A percentile compares a stretch with the other conserved stretches of the same genome.
Evolutionary conservation across 2,797 vertebrate species (phyloP).

Genomic region (Phaenicophaeus curvirostris): DNA sequence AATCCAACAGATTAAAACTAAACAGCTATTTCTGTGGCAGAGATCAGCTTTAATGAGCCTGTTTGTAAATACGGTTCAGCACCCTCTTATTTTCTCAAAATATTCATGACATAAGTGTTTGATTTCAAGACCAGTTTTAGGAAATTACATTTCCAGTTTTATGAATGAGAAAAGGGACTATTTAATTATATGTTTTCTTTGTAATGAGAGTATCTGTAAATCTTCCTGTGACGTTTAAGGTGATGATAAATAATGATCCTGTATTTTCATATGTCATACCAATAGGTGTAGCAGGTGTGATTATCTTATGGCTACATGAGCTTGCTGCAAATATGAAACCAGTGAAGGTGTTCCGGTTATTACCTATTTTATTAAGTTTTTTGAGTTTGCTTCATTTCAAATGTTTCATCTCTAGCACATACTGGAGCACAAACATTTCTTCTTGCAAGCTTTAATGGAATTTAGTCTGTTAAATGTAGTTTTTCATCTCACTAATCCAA

Average conservation of each 20-base stretch:
- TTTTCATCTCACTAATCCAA: slow-evolving; percentile 9
- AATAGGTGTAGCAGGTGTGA: background rate
- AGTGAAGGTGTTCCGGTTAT: background rate
- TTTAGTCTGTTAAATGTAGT: slow-evolving; percentile 15
- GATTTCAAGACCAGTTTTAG: background rate
- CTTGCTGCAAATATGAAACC: background rate
- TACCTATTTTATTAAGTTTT: background rate
- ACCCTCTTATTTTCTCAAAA: background rate
- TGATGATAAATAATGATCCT: background rate
- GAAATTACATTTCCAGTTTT: background rate
- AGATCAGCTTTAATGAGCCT: background rate
- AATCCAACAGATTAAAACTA: background rate
- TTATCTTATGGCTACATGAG: background rate
- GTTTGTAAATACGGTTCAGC: background rate
- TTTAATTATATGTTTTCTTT: background rate
- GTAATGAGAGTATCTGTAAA: background rate
- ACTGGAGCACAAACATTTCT: background rate
- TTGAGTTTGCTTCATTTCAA: slow-evolving; percentile 15
- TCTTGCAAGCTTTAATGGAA: background rate
- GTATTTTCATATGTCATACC: background rate
- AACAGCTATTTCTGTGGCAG: background rate
- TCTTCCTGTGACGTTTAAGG: background rate
- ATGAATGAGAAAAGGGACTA: background rate
- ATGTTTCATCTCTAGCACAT: background rate
- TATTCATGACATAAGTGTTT: background rate